Evolutionary conservation across 2,888 invertebrate genomes (phyloP).

Genomic region (Drosophila macrospina): DNA sequence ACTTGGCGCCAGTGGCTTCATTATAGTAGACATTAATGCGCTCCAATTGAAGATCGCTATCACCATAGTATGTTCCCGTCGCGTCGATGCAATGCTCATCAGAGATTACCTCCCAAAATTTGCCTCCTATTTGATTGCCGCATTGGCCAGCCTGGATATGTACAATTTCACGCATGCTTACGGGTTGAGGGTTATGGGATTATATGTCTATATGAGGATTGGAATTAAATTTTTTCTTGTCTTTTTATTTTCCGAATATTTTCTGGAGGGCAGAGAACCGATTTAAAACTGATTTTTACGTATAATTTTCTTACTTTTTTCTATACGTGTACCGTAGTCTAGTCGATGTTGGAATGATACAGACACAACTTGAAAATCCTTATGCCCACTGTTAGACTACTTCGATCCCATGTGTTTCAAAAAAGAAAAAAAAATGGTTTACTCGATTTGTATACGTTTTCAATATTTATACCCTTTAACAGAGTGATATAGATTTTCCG

Average conservation of each 20-base stretch:
- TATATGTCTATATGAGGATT: background rate
- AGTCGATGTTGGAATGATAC: conserved; percentile 59
- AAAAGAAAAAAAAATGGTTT: background rate
- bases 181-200: background rate
- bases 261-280: conserved; percentile 24
- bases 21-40: conserved; percentile 98
- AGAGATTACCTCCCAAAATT: conserved; percentile 98
- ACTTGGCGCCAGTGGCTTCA: conserved; percentile 96
- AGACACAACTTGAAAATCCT: background rate
- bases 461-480: background rate
- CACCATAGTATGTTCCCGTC: conserved; percentile 95
- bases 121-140: conserved; percentile 98
- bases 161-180: conserved; percentile 97
- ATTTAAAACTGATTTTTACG: conserved; percentile 44
- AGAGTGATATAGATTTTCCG: too few species aligned
- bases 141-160: conserved; percentile 98
- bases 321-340: conserved; percentile 62
- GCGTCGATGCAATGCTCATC: conserved; percentile 98
- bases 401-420: conserved; percentile 30
- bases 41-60: conserved; percentile 96
- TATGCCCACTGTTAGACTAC: conserved; percentile 38
- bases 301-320: conserved; percentile 60
- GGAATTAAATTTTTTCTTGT: conserved; percentile 14
- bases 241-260: conserved; percentile 12
- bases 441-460: background rate